These are phyloP conservation scores for Pangasius larnaudii DNA, from an alignment of 2,797 vertebrate species.

Conservation along the genomic window DNA sequence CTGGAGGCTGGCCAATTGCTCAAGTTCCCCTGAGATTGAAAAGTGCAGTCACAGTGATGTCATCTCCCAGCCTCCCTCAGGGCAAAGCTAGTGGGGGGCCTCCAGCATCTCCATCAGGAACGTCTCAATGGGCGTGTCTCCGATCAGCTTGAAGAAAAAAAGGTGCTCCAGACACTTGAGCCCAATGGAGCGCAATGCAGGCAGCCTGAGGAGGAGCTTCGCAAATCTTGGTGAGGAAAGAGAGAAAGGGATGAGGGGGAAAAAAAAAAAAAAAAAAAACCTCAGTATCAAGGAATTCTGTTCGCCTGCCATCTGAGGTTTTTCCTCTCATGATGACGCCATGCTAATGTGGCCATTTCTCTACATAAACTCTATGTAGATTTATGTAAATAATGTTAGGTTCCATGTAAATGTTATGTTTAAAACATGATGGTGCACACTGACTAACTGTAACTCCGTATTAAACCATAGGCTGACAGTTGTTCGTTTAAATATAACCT, in stretches of 20 bases:
- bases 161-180: conserved; percentile 97
- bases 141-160: conserved; percentile 98
- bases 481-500: background rate
- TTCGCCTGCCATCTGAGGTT: background rate
- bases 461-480: background rate
- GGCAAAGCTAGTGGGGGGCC: conserved; percentile 85
- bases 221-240: conserved; percentile 82
- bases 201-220: conserved; percentile 92
- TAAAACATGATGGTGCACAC: background rate
- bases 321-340: background rate
- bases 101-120: conserved; percentile 99
- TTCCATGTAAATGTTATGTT: background rate
- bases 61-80: conserved; percentile 70
- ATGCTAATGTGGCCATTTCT: background rate
- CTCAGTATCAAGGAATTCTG: background rate
- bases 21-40: conserved; percentile 79
- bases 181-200: conserved; percentile 92
- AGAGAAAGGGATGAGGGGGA: too few species aligned
- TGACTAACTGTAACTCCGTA: background rate
- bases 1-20: conserved; percentile 81
- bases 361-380: background rate
- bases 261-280: too few species aligned
- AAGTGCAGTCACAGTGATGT: conserved; percentile 82
- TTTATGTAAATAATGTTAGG: background rate
- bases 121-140: conserved; percentile 97